These are phyloP conservation scores for Phalacrocorax aristotelis DNA, from an alignment of 2,113 vertebrate genomes.

Conservation along the genomic window DNA sequence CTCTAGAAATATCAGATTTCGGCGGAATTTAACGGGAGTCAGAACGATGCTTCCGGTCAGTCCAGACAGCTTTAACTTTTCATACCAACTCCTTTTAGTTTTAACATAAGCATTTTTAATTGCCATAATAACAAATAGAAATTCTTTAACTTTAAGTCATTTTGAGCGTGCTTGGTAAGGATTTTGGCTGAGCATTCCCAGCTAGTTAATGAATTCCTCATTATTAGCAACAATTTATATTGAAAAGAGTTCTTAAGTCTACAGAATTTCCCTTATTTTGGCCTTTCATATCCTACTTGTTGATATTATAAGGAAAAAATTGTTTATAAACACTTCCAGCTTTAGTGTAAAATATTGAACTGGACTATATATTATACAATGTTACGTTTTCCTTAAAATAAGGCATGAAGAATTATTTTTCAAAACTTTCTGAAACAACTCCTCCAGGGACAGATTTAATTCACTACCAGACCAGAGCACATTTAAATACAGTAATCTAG, in stretches of 20 bases:
- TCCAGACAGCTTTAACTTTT: neutral
- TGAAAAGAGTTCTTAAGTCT: neutral
- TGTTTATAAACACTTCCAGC: neutral
- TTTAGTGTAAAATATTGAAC: neutral
- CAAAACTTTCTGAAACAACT: neutral
- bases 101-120: neutral
- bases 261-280: neutral
- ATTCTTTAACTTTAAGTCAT: neutral
- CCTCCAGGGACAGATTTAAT: neutral
- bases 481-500: neutral
- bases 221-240: neutral
- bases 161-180: neutral
- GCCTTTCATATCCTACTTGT: neutral
- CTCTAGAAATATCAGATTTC: neutral
- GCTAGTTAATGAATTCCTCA: neutral
- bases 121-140: neutral
- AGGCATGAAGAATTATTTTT: neutral
- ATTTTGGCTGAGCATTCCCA: neutral
- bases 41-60: neutral
- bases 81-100: neutral
- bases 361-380: neutral
- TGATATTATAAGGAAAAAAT: neutral
- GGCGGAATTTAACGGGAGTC: neutral
- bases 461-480: neutral
- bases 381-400: neutral